Evolutionary conservation across 1,140 invertebrate genomes (phyloP), one percentile per base, ranked within the genome.

Genomic region (Battus philenor): DNA sequence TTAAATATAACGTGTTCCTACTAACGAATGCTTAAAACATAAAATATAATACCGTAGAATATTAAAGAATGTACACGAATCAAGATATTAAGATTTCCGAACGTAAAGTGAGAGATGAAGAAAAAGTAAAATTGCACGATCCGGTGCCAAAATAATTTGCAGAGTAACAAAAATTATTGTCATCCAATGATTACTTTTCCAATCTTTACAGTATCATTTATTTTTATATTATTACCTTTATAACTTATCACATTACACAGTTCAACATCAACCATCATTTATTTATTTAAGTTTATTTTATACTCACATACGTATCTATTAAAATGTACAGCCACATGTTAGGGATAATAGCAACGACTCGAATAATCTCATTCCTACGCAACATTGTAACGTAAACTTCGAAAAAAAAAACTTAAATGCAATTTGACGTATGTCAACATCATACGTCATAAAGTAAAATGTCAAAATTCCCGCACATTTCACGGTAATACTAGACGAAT

Each of bases 121-220:
- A 26, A 52, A 46, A 44, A 38, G 27, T 50, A 43, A 51, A 38
- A 13, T 8, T 41, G 44, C 36, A 51, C 41, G 5, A 33, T 13
- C 18, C 39, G 54, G 32, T 43, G 48, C 30, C 31, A 58, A 77
- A 67, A 43, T 22, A 67, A 63, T 46, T 50, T 58, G 49, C 53
- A 48, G 44, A 47, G 68, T 80, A 81, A 80, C 76, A 75, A 75
- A 74, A 84, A 80, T 84, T 84, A 84, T 84, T 84, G 80, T 84
- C 80, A 78, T 84, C 75, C 76, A 75, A 84, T 84, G 75, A 76
- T 84, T 80, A 78, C 67, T 58, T 61, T 74, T 72, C 54, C 80
- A 75, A 74, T 71, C 58, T 61, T 74, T 71, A 73, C 62, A 66
- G 44, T 70, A 65, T 62, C 48, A 52, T 61, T 66, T 59, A 59